Evolutionary conservation across 2,888 invertebrate species (phyloP).

Genomic region (Drosophila borealis): DNA sequence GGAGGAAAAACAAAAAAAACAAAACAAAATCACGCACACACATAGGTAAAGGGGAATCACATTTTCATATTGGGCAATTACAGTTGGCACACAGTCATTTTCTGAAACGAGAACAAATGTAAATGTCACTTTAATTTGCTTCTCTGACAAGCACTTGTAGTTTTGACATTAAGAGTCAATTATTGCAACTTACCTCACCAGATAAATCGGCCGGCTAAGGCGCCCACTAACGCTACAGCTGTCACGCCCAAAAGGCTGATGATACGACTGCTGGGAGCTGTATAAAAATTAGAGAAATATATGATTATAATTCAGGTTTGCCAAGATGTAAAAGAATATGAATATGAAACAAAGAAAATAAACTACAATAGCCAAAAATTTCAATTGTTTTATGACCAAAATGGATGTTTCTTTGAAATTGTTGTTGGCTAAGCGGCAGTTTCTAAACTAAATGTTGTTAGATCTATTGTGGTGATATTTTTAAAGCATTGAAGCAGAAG

Average conservation of each 20-base stretch:
- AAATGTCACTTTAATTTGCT: constrained; percentile 14
- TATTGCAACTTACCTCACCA: constrained; percentile 76
- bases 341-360: not conserved
- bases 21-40: constrained; percentile 12
- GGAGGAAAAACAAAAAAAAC: too few species aligned
- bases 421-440: too few species aligned
- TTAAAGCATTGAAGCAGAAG: not conserved
- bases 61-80: constrained; percentile 42
- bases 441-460: not conserved
- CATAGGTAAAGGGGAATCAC: constrained; percentile 55
- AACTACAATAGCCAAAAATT: not conserved
- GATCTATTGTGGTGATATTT: not conserved
- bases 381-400: not conserved
- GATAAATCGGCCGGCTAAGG: constrained; percentile 66
- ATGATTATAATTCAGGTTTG: not conserved
- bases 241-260: constrained; percentile 67
- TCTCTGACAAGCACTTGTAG: not conserved
- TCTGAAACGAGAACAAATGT: constrained; percentile 40
- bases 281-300: constrained; percentile 7
- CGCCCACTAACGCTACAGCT: constrained; percentile 66
- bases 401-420: too few species aligned
- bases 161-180: constrained; percentile 3
- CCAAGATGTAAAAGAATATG: not conserved
- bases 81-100: constrained; percentile 30
- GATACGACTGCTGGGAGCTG: constrained; percentile 46